Base-by-base conservation (phyloP, 1,140 invertebrate species). In the Caenorhabditis tropicalis region DNA sequence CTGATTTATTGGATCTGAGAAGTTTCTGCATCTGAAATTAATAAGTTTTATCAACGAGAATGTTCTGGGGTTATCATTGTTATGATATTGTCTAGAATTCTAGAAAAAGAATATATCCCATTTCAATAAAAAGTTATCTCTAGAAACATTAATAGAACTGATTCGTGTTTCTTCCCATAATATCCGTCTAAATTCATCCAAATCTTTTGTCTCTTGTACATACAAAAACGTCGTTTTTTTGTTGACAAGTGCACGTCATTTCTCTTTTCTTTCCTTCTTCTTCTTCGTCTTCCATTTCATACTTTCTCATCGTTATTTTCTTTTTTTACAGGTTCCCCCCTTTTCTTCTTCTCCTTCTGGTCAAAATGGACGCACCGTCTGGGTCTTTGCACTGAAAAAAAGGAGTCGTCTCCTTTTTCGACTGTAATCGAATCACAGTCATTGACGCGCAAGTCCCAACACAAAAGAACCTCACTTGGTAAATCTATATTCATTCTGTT, bases 191-290 rank as follows among this genome's bases (percentile, higher is more conserved):
- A 16, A 9, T 51, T 51, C 21, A 51, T 43, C 49, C 49, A 19
- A 21, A 9, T 7, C 65, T 74, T 27, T 12, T 74, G 29, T 74
- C 36, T 43, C 1, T 31, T 74, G 36, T 74, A 24, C 36, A 74
- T 74, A 46, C 65, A 74, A 46, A 74, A 74, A 46, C 65, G 43
- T 43, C 36, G 65, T 74, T 36, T 74, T 74, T 74, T 12, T 74
- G 65, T 74, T 74, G 65, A 74, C 65, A 74, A 74, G 19, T 43
- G 65, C 65, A 74, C 65, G 65, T 74, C 33, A 74, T 74, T 65
- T 16, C 58, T n/a, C 31, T n/a, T 29, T 70, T 56, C 21, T 31
- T 39, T 43, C 19, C 43, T 10, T 43, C 36, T 74, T 74, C n/a
- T 74, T 36, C 10, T 74, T 10, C 33, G 5, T 43, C 33, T 74